A percentile compares a stretch with the other conserved stretches of the same genome.
Evolutionary conservation across 2,113 vertebrate genomes (phyloP).

Genomic region (Tupaia tana): DNA sequence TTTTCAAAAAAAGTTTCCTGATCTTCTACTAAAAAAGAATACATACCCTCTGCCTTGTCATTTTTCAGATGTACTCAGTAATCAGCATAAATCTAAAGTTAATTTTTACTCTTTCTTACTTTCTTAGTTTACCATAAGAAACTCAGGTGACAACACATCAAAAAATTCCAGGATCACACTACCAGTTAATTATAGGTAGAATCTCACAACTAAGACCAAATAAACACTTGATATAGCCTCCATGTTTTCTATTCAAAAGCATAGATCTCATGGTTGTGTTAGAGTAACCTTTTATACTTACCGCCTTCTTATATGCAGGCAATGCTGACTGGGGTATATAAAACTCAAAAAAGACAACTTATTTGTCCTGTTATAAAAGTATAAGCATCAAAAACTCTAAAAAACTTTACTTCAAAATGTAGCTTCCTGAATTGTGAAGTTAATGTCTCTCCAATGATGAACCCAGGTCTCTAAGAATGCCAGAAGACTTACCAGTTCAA

Average conservation of each 20-base stretch:
- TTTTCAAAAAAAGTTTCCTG: constrained; percentile 5
- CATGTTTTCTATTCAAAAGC: constrained; percentile 14
- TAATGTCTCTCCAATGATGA: constrained; percentile 15
- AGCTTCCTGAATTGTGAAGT: constrained; percentile 60
- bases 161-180: neutral
- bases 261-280: neutral
- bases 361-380: constrained; percentile 7
- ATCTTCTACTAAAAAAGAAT: neutral
- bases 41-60: neutral
- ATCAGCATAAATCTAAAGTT: constrained; percentile 5
- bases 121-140: constrained; percentile 21
- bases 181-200: neutral
- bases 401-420: constrained; percentile 46
- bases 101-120: constrained; percentile 27
- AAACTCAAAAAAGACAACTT: constrained; percentile 22
- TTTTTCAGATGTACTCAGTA: constrained; percentile 39
- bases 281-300: neutral
- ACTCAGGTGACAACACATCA: neutral
- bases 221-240: neutral
- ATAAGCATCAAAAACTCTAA: neutral
- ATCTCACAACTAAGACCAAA: constrained; percentile 17
- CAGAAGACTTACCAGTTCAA: constrained; percentile 72
- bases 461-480: constrained; percentile 61
- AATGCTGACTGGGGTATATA: neutral
- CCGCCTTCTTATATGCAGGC: neutral